Evolutionary conservation across 2,113 vertebrate species (phyloP), one percentile per base, ranked within the genome.

Genomic region (Mohoua ochrocephala): DNA sequence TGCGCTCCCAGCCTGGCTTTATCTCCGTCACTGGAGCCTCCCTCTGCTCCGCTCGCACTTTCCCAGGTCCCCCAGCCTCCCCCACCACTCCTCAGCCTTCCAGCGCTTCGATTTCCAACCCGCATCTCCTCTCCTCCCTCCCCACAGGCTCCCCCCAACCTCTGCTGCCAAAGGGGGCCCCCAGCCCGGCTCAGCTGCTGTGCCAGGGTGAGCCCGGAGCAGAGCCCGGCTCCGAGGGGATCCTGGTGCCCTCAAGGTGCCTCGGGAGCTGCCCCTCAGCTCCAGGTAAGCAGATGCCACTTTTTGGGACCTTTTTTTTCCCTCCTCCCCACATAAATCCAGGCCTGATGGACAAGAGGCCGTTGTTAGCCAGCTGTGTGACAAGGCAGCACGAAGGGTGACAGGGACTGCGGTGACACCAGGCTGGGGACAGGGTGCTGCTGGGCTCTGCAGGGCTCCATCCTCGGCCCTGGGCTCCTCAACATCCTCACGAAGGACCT

Each of bases 191-290:
- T 23, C 54, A n/a, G 54, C 54, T 22, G 19, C 53, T 21, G 20
- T 22, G 54, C 44, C 31, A 39, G 24, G 60, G 17, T 2, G 16
- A 9, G 53, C 60, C 57, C 4, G 30, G 47, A 37, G 54, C 27
- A 28, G 22, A 35, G 12, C 19, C 18, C 31, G 7, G 4, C 24
- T 37, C 49, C 1, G 0, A 33, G 76, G 1, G 9, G 13, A 4
- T 19, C 52, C 50, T 10, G 7, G 8, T 5, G 50, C 82, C 63
- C 82, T 2, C 8, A 23, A 21, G 54, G 7, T 7, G 28, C 24
- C n/a, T 5, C 45, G 19, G 83, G 50, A 74, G 54, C 50, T 11
- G 6, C 13, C 42, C 39, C 44, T 37, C 53, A 4, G 53, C 35
- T 54, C 50, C 18, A 26, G 67, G 44, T 37, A 50, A 80, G 70